These are phyloP conservation scores for Hypolimnas misippus DNA, from an alignment of 2,888 invertebrate species.

Conservation along the genomic window DNA sequence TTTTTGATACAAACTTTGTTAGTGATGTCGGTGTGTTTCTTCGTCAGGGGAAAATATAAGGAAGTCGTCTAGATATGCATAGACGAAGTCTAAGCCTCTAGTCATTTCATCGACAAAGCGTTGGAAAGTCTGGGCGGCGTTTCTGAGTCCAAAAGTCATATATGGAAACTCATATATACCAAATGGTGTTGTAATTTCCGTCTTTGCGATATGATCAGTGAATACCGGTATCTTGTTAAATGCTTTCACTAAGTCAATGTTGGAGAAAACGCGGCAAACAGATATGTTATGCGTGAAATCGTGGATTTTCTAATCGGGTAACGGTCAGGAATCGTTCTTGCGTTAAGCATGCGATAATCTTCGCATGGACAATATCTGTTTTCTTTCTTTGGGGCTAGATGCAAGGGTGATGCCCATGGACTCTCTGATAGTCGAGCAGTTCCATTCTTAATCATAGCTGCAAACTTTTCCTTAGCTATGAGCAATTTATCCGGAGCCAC, in stretches of 20 bases:
- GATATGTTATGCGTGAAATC: slow-evolving; percentile 39
- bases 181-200: slow-evolving; percentile 47
- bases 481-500: too few species aligned
- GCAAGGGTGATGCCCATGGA: slow-evolving; percentile 38
- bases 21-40: slow-evolving; percentile 16
- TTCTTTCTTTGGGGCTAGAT: slow-evolving; percentile 37
- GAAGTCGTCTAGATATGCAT: slow-evolving; percentile 22
- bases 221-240: slow-evolving; percentile 32
- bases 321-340: slow-evolving; percentile 40
- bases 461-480: too few species aligned
- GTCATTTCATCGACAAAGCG: too few species aligned
- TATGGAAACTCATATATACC: too few species aligned
- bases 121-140: slow-evolving; percentile 9
- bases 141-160: slow-evolving; percentile 7
- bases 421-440: slow-evolving; percentile 32
- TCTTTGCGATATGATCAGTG: slow-evolving; percentile 36
- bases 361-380: slow-evolving; percentile 39
- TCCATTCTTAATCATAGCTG: slow-evolving; percentile 31
- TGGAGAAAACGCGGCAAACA: slow-evolving; percentile 32
- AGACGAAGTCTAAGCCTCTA: slow-evolving; percentile 40
- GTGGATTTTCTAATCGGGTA: slow-evolving; percentile 39
- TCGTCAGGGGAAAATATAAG: slow-evolving; percentile 18
- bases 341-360: too few species aligned
- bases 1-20: slow-evolving; percentile 14
- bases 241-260: too few species aligned